Evolutionary conservation across 2,888 invertebrate genomes (phyloP).

Genomic region (Cremastobaeus sp.): DNA sequence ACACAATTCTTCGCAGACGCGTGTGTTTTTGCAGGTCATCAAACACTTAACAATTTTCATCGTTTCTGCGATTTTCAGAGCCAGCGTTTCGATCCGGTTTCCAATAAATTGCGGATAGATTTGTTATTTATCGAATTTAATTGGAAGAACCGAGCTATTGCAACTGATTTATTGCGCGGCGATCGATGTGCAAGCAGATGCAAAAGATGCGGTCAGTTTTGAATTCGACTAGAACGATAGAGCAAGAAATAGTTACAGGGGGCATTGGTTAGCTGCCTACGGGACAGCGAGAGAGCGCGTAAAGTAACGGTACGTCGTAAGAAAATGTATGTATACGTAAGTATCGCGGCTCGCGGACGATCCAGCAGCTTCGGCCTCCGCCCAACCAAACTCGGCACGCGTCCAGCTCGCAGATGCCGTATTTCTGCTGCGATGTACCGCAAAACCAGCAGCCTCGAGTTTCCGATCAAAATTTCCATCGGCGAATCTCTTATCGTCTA

Average conservation of each 20-base stretch:
- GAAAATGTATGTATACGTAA: slow-evolving; percentile 58
- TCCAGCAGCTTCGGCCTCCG: slow-evolving; percentile 53
- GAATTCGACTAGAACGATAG: slow-evolving; percentile 49
- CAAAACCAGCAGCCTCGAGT: neutral
- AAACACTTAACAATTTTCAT: too few species aligned
- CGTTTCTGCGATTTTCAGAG: slow-evolving; percentile 12
- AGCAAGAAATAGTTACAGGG: slow-evolving; percentile 56
- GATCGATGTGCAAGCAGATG: slow-evolving; percentile 29
- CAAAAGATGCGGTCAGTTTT: slow-evolving; percentile 45
- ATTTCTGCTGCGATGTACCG: slow-evolving; percentile 11
- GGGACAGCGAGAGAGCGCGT: slow-evolving; percentile 60
- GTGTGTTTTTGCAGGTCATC: too few species aligned
- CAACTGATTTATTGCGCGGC: slow-evolving; percentile 32
- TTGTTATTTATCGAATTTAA: slow-evolving; percentile 28
- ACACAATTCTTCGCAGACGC: too few species aligned
- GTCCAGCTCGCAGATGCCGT: slow-evolving; percentile 32
- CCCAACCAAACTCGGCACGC: slow-evolving; percentile 57
- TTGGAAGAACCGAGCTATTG: slow-evolving; percentile 28
- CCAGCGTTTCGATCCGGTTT: too few species aligned
- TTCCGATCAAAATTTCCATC: neutral
- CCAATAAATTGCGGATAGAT: too few species aligned
- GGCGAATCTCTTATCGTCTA: neutral
- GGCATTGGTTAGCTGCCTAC: slow-evolving; percentile 56
- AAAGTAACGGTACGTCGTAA: slow-evolving; percentile 61
- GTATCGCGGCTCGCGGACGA: slow-evolving; percentile 51